Conservation (phyloP, 2,888 invertebrate species). For the Volucella inanis region DNA sequence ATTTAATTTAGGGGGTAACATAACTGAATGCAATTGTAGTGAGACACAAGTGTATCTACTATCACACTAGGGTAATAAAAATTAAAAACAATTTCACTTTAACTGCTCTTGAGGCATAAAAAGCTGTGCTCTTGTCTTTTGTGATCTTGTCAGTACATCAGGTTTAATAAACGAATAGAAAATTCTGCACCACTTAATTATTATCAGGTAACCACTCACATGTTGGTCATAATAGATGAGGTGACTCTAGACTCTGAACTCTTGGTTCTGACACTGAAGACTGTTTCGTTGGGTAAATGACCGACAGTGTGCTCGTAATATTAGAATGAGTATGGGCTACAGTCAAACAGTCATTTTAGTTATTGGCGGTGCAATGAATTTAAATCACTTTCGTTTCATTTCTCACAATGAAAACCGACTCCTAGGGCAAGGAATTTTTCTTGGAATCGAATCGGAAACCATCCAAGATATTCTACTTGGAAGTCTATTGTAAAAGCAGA, state of each 20-base stretch:
- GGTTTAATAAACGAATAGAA: conserved; percentile 29
- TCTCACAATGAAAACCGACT: conserved; percentile 23
- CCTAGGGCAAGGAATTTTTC: conserved; percentile 44
- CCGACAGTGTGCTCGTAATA: conserved; percentile 28
- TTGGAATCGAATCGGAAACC: conserved; percentile 45
- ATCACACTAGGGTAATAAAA: conserved; percentile 5
- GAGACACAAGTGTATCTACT: conserved; percentile 2
- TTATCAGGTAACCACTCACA: conserved; percentile 22
- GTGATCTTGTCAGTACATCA: not conserved
- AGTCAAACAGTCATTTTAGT: conserved; percentile 6
- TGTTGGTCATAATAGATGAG: conserved; percentile 36
- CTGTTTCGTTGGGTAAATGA: conserved; percentile 39
- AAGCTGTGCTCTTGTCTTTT: not conserved
- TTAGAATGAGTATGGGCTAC: not conserved
- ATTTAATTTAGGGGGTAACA: conserved; percentile 5
- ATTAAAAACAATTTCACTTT: conserved; percentile 46
- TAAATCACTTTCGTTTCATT: conserved; percentile 35
- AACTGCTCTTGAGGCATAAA: conserved; percentile 28
- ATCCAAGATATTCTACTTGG: not conserved
- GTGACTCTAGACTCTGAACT: not conserved
- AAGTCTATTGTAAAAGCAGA: conserved; percentile 9
- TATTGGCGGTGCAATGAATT: conserved; percentile 42
- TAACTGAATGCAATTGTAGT: conserved; percentile 10
- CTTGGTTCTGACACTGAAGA: not conserved
- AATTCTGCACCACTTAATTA: conserved; percentile 41